Conservation (phyloP, 2,888 invertebrate species). For the Cremastinae sp. region DNA sequence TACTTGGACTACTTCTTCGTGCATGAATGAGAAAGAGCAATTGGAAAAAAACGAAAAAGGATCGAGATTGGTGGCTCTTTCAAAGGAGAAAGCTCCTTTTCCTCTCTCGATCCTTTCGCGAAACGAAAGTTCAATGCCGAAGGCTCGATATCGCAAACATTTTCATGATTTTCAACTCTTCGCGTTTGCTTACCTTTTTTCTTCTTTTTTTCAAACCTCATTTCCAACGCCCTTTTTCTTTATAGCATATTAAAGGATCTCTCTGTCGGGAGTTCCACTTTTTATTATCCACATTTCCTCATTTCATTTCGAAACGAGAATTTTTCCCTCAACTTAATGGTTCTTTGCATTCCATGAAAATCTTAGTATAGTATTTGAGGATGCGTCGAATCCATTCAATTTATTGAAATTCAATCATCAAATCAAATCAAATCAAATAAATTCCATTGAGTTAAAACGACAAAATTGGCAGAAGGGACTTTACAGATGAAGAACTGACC, state of each 20-base stretch:
- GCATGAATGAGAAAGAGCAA: slow-evolving; percentile 11
- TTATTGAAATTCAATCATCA: too few species aligned
- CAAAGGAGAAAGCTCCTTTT: slow-evolving; percentile 1
- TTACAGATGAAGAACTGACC: background rate
- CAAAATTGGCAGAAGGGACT: slow-evolving; percentile 19
- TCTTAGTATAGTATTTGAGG: background rate
- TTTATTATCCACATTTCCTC: slow-evolving; percentile 31
- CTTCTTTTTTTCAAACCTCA: slow-evolving; percentile 13
- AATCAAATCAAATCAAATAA: too few species aligned
- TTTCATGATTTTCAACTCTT: slow-evolving; percentile 18
- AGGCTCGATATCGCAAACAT: slow-evolving; percentile 39
- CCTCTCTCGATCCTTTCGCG: slow-evolving; percentile 23
- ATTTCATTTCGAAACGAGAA: slow-evolving; percentile 26
- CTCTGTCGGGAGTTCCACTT: slow-evolving; percentile 19
- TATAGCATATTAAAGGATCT: slow-evolving; percentile 20
- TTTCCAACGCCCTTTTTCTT: slow-evolving; percentile 13
- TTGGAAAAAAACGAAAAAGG: background rate
- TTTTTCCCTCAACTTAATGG: slow-evolving; percentile 27
- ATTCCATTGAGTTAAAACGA: slow-evolving; percentile 43
- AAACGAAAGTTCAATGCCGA: slow-evolving; percentile 45
- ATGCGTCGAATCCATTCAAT: too few species aligned
- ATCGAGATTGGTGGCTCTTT: slow-evolving; percentile 4
- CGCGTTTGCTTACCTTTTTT: slow-evolving; percentile 8
- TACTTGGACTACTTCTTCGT: slow-evolving; percentile 15
- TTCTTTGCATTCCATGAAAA: too few species aligned